Conservation (phyloP, 2,113 vertebrate species). For the Pao palembangensis region DNA sequence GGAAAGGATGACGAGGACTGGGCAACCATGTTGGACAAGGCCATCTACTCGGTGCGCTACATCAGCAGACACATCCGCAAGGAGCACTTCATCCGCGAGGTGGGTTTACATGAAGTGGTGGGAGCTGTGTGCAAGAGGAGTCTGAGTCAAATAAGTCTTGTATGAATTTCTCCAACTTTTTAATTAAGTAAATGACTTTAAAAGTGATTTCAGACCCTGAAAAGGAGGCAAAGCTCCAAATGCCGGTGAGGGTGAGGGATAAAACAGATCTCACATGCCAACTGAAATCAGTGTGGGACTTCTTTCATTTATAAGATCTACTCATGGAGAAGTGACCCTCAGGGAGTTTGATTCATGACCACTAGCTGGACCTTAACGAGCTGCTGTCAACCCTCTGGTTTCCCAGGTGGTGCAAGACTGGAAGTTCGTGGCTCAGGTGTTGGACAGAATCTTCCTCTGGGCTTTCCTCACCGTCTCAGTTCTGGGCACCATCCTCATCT, state of each 20-base stretch:
- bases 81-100: conserved; percentile 92
- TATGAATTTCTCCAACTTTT: no score
- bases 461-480: conserved; percentile 86
- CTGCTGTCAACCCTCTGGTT: background rate
- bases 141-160: no score
- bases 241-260: no score
- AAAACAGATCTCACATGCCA: no score
- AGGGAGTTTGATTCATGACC: no score
- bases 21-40: conserved; percentile 87
- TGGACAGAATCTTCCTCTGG: conserved; percentile 95
- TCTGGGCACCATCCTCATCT: conserved; percentile 88
- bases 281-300: no score
- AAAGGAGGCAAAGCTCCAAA: no score
- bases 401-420: conserved; percentile 92
- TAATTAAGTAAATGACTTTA: no score
- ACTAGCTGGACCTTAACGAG: background rate
- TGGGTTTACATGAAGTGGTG: conserved; percentile 33
- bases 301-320: no score
- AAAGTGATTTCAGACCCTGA: no score
- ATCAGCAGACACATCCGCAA: conserved; percentile 94
- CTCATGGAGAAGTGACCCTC: no score
- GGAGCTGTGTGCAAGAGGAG: no score
- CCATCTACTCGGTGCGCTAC: conserved; percentile 87
- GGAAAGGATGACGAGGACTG: conserved; percentile 81
- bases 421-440: conserved; percentile 96